A percentile compares a stretch with the other conserved stretches of the same genome.
Conservation (phyloP, 2,888 invertebrate genomes). For the Epinotia ramella region DNA sequence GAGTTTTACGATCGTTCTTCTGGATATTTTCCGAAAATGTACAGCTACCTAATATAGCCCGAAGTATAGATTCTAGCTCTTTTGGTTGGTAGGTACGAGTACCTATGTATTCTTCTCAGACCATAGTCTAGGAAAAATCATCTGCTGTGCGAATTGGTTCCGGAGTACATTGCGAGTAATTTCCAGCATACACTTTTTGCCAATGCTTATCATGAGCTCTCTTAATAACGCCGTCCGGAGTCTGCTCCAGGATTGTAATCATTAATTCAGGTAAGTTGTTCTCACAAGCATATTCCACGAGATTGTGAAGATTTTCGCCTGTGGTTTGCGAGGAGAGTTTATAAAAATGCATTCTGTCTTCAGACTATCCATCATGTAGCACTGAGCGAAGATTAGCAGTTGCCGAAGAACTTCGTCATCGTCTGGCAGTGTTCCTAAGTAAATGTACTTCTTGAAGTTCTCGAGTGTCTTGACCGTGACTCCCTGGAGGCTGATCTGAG, state of each 20-base stretch:
- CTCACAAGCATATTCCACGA: background rate
- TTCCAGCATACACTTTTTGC: background rate
- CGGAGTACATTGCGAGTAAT: background rate
- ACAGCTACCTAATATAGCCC: no score
- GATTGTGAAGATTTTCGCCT: conserved; percentile 44
- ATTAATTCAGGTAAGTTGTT: conserved; percentile 1
- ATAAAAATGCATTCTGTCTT: background rate
- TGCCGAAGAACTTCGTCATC: background rate
- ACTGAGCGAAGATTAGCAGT: background rate
- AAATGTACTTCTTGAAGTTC: background rate
- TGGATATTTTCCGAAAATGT: no score
- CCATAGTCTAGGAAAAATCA: background rate
- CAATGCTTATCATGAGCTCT: conserved; percentile 1
- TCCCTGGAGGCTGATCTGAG: background rate
- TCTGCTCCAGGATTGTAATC: background rate
- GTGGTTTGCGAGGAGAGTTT: background rate
- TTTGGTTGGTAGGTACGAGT: no score
- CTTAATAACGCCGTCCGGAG: background rate
- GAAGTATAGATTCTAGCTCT: no score
- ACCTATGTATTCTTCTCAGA: no score
- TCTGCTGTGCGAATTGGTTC: background rate
- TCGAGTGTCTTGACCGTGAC: background rate
- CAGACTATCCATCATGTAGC: conserved; percentile 1
- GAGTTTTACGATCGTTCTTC: no score
- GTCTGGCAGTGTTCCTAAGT: background rate